These are phyloP conservation scores for Forbesichthys agassizii DNA, from an alignment of 2,113 vertebrate species.

Conservation along the genomic window DNA sequence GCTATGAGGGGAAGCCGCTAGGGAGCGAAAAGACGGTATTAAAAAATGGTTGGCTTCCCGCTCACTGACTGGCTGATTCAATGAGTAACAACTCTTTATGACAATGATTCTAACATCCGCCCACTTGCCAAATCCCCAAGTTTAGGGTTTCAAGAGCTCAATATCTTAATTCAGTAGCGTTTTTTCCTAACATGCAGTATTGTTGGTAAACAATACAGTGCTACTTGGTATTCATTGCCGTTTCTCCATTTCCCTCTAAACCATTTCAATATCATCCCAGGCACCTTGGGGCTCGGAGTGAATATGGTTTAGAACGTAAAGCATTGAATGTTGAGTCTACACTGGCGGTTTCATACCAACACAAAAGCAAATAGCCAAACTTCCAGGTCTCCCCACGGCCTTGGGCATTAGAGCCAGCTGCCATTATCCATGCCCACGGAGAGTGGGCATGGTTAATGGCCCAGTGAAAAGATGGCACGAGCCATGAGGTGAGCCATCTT, in stretches of 20 bases:
- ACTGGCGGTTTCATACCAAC: constrained; percentile 43
- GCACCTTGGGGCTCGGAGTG: constrained; percentile 35
- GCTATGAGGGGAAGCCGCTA: constrained; percentile 29
- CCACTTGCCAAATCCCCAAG: constrained; percentile 15
- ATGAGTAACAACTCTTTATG: constrained; percentile 30
- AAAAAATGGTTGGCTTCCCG: constrained; percentile 56
- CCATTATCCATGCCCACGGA: background rate
- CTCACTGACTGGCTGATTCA: constrained; percentile 40
- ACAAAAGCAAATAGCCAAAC: constrained; percentile 13
- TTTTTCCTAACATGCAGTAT: constrained; percentile 28
- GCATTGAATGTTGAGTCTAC: constrained; percentile 46
- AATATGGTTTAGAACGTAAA: constrained; percentile 40
- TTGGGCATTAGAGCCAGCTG: constrained; percentile 29
- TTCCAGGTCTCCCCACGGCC: constrained; percentile 34
- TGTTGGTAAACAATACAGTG: background rate
- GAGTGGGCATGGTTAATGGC: constrained; percentile 64
- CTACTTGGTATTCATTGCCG: constrained; percentile 48
- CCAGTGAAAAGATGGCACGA: constrained; percentile 58
- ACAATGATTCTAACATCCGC: constrained; percentile 24
- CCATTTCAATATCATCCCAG: constrained; percentile 44
- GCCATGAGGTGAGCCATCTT: constrained; percentile 60
- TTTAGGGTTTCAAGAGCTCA: constrained; percentile 5
- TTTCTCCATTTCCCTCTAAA: constrained; percentile 33
- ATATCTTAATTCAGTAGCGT: constrained; percentile 25
- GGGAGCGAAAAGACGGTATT: constrained; percentile 42